Evolutionary conservation across 2,888 invertebrate species (phyloP), one percentile per base, ranked within the genome.

Genomic region (Ectemnius lituratus): DNA sequence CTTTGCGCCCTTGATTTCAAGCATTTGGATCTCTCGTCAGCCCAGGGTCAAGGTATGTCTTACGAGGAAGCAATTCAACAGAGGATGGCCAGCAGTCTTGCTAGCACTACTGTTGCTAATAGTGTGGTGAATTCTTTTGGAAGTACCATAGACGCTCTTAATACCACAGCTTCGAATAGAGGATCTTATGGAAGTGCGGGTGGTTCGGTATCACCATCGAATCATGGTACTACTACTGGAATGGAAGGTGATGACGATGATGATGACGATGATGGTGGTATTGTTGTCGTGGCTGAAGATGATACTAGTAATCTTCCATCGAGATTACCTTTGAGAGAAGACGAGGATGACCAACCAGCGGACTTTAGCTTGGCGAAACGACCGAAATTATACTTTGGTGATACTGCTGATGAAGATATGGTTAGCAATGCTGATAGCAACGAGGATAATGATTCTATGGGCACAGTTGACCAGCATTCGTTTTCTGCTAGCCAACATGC

Each of bases 211-310:
- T 81, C 80, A 3, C 88, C 89, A 0, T 86, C 87, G 1, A 86
- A 87, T 5, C 86, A 87, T 49, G 80, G 86, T 5, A 87, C 88
- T 3, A 86, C 84, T 16, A 84, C 83, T 46, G 86, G 81, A 18
- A 85, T 65, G 84, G 91, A 87, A 37, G 88, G 86, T 5, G 91
- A 91, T 58, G 91, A 91, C 67, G 91, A 90, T 71, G 91, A 88
- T 70, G 91, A 80, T 61, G 96, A 96, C 52, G 90, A 79, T 62
- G 96, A 96, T 46, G 96, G 95, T 80, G 95, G 95, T 8, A 95
- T 96, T 70, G 95, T 96, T 0, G 96, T 96, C 0, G 96, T 96
- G 47, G 94, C 94, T n/a, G 94, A 93, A 6, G 93, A 92, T 67
- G 94, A 94, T 62, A 93, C 78, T n/a, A 82, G 84, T 28, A 86